Base-by-base conservation (phyloP, 2,888 invertebrate species). In the Drosophila leonis region DNA sequence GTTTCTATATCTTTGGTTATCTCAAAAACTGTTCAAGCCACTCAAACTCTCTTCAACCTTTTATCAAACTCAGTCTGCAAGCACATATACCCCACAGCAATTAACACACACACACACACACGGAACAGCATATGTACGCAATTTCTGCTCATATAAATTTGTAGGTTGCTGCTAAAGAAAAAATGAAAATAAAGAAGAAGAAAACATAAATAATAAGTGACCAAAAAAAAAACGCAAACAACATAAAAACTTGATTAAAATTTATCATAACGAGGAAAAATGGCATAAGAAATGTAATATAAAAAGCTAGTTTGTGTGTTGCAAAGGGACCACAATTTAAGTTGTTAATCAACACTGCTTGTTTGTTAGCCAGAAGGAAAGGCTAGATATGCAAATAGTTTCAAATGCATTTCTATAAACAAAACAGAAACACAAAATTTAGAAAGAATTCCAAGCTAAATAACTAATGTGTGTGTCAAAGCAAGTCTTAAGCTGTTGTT, bases 101-200 rank as follows among this genome's bases (percentile, higher is more conserved):
- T 27, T 15, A 15, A 5, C 33, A 13, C 8, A 8, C 41, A 4
- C 18, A 42, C n/a, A 27, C 55, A 35, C 44, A 29, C 24, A 15
- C 6, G n/a, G n/a, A n/a, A 33, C 7, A 29, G 13, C 27, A 60
- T 15, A 61, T 55, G 42, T 44, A 44, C 56, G 65, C 60, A 72
- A 61, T 72, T 71, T 72, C 65, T 72, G 62, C 73, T 59, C 60
- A 67, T 74, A 74, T 67, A 73, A 72, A 73, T 73, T 63, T 74
- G 56, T 72, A 65, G 72, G 65, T 71, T 59, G 56, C 60, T n/a
- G 51, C 10, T 15, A 15, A 46, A 18, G 56, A 59, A 12, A 59
- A 12, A 27, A 42, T 27, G 49, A 37, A 44, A 9, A 3, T 33
- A 4, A 29, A 0, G 4, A 10, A 35, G 3, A 62, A 31, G 13